Evolutionary conservation across 2,888 invertebrate species (phyloP).

Genomic region (Rhagium mordax): DNA sequence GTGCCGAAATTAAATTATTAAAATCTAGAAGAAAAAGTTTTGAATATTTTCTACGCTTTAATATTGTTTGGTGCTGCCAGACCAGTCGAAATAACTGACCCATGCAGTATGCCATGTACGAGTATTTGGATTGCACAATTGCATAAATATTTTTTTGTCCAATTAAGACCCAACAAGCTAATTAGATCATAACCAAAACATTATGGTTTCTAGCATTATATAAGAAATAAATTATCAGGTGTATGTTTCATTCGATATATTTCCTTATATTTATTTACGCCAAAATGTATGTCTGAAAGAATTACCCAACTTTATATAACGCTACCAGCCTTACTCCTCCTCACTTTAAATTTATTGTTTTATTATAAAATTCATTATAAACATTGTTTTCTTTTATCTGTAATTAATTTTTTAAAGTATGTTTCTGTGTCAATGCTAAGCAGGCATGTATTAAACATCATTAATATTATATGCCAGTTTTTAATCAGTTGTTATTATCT

Average conservation of each 20-base stretch:
- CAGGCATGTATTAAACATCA: slow-evolving; percentile 1
- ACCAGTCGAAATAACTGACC: not conserved
- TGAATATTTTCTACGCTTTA: not conserved
- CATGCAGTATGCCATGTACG: not conserved
- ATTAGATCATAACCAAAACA: slow-evolving; percentile 13
- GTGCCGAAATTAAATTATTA: no score
- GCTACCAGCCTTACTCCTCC: not conserved
- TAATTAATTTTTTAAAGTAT: slow-evolving; percentile 24
- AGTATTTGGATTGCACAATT: not conserved
- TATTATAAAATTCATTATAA: not conserved
- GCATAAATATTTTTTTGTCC: not conserved
- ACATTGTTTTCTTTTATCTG: slow-evolving; percentile 4
- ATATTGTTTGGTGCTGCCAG: no score
- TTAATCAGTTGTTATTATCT: slow-evolving; percentile 13
- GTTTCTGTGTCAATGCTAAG: slow-evolving; percentile 42
- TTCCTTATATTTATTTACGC: slow-evolving; percentile 36
- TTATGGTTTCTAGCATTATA: not conserved
- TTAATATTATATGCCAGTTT: slow-evolving; percentile 15
- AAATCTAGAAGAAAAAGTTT: not conserved
- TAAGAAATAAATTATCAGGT: not conserved
- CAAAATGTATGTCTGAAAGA: not conserved
- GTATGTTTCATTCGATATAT: slow-evolving; percentile 10
- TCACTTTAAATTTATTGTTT: not conserved
- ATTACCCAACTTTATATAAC: slow-evolving; percentile 22
- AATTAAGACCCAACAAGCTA: not conserved